Conservation (phyloP, 2,888 invertebrate species). For the Mythimna pallens region DNA sequence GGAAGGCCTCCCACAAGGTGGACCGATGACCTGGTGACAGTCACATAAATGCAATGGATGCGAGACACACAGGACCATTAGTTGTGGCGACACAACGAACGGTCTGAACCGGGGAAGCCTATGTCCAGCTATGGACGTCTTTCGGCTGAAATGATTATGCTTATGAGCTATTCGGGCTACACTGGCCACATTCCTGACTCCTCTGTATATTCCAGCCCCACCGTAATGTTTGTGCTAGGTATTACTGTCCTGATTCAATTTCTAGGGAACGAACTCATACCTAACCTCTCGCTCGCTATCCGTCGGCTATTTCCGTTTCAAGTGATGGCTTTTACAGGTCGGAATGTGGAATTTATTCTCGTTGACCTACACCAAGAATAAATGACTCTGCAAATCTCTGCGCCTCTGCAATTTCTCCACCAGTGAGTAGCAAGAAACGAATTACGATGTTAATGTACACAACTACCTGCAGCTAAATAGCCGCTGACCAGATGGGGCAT, state of each 20-base stretch:
- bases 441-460: neutral
- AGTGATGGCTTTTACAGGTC: slow-evolving; percentile 1
- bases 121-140: too few species aligned
- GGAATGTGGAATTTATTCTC: slow-evolving; percentile 25
- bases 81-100: too few species aligned
- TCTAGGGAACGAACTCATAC: neutral
- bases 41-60: too few species aligned
- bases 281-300: neutral
- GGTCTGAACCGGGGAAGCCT: too few species aligned
- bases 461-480: neutral
- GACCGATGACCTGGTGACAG: too few species aligned
- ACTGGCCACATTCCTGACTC: neutral
- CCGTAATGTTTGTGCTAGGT: neutral
- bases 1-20: too few species aligned
- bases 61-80: too few species aligned
- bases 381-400: slow-evolving; percentile 15
- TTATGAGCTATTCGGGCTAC: neutral
- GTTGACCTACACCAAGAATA: slow-evolving; percentile 1
- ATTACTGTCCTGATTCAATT: neutral
- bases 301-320: neutral
- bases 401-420: neutral
- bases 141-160: too few species aligned
- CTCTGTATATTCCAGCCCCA: neutral
- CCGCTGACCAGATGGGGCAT: too few species aligned
- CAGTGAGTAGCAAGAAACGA: slow-evolving; percentile 12